Evolutionary conservation across 2,113 vertebrate species (phyloP).

Genomic region (Hemicordylus capensis): DNA sequence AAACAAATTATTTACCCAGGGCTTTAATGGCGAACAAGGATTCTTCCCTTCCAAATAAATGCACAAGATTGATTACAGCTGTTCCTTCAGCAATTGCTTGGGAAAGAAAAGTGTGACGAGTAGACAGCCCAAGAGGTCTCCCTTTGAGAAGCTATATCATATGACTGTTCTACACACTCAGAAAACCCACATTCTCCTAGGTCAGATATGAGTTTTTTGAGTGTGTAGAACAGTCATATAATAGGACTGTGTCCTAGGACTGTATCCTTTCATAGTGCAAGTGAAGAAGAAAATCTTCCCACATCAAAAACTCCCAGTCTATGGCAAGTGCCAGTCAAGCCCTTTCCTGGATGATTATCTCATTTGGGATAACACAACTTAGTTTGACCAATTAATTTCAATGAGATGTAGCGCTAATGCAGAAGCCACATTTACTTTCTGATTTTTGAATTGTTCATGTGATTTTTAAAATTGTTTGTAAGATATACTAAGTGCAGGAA

Average conservation of each 20-base stretch:
- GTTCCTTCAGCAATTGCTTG: constrained; percentile 20
- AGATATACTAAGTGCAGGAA: too few relatives aligned
- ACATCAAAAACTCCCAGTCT: background rate
- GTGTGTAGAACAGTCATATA: too few relatives aligned
- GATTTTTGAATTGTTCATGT: too few relatives aligned
- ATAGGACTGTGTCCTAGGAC: too few relatives aligned
- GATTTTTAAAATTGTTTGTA: too few relatives aligned
- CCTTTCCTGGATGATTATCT: too few relatives aligned
- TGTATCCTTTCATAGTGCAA: background rate
- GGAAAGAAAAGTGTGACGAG: constrained; percentile 30
- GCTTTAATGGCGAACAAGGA: constrained; percentile 59
- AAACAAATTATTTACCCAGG: constrained; percentile 55
- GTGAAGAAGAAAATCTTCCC: background rate
- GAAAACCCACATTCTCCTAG: background rate
- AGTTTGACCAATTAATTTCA: too few relatives aligned
- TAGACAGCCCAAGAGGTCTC: constrained; percentile 26
- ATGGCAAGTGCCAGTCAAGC: too few relatives aligned
- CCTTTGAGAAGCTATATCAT: background rate
- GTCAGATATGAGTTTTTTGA: too few relatives aligned
- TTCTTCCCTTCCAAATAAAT: constrained; percentile 40
- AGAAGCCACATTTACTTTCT: too few relatives aligned
- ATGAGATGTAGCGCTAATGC: too few relatives aligned
- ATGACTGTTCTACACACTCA: background rate
- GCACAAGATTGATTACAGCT: constrained; percentile 40
- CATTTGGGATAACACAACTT: too few relatives aligned